Base-by-base conservation (phyloP, 2,888 invertebrate genomes). In the Schrankia costaestrigalis region DNA sequence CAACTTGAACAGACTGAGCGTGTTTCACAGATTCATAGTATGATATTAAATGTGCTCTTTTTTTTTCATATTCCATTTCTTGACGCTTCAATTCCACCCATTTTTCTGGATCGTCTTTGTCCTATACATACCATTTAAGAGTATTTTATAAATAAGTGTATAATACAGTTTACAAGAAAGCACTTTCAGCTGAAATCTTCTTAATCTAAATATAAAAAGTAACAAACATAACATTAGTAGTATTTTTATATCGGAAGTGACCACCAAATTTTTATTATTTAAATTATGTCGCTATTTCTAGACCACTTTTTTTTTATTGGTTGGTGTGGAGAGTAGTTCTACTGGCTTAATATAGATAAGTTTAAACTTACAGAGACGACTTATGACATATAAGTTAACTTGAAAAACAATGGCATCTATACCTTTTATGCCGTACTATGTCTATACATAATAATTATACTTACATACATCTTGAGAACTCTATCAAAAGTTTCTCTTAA, bases 11-110 rank as follows among this genome's bases (percentile, higher is more conserved):
- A 61, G 96, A 94, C 71, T 98, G 97, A 0, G 98, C 98, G 78
- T 95, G 95, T 69, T 95, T 95, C 0, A 98, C 98, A 36, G 98
- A 97, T 73, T 98, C 98, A 78, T 93, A 98, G 74, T 97, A 97
- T 13, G 95, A 93, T 37, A 97, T 95, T 44, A 98, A 89, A 74
- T 95, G 94, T 41, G 94, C 91, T 50, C 97, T 89, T 53, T 95
- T 92, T 66, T 95, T 94, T 67, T 98, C 97, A 82, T 99, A 98
- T 47, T 98, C 98, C 53, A 93, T 91, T 79, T 98, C 95, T 68
- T 95, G 94, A 27, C 94, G 90, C 69, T 95, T 96, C n/a, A 98
- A 76, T 54, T 98, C 97, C 2, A 93, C 90, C 93, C 95, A 97
- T 71, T 96, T 95, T 55, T 97, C 97, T 12, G 96, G 96, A 70